Conservation (phyloP, 92 coral and sea anemone species). For the Epizoanthus fatuus region DNA sequence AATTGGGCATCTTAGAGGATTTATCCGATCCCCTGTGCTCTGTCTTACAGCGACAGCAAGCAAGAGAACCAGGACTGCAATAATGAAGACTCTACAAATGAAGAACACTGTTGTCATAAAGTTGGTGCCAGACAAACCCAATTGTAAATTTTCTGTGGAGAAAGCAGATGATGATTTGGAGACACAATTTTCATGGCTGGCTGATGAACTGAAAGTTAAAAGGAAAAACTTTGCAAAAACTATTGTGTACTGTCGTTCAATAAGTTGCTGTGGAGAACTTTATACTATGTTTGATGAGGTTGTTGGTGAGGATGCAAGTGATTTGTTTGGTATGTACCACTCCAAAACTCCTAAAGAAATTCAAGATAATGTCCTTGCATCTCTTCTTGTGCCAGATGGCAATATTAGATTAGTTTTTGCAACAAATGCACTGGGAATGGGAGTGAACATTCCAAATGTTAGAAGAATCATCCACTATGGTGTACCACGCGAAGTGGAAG, state of each 20-base stretch:
- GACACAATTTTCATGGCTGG: too few species aligned
- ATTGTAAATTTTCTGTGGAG: slow-evolving; percentile 9
- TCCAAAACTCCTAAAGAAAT: slow-evolving; percentile 58
- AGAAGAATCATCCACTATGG: slow-evolving; percentile 49
- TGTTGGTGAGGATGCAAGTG: background rate
- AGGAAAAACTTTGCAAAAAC: background rate
- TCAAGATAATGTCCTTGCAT: slow-evolving; percentile 26
- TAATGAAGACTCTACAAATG: slow-evolving; percentile 25
- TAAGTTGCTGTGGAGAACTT: slow-evolving; percentile 20
- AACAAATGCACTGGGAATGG: slow-evolving; percentile 37
- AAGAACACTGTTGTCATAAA: slow-evolving; percentile 11
- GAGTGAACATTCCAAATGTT: slow-evolving; percentile 21
- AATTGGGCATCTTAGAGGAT: slow-evolving; percentile 14
- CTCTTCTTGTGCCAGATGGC: slow-evolving; percentile 5
- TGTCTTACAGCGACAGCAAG: slow-evolving; percentile 47
- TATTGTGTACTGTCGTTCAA: slow-evolving; percentile 20
- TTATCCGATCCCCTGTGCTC: slow-evolving; percentile 5
- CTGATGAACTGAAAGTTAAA: slow-evolving; percentile 24
- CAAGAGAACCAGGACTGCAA: slow-evolving; percentile 19
- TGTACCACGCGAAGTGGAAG: slow-evolving; percentile 14
- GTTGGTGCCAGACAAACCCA: slow-evolving; percentile 42
- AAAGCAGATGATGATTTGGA: too few species aligned
- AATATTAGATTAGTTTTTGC: slow-evolving; percentile 18
- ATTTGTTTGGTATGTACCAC: slow-evolving; percentile 43
- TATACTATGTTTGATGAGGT: background rate